Evolutionary conservation across 2,797 vertebrate species (phyloP).

Genomic region (Masticophis lateralis): DNA sequence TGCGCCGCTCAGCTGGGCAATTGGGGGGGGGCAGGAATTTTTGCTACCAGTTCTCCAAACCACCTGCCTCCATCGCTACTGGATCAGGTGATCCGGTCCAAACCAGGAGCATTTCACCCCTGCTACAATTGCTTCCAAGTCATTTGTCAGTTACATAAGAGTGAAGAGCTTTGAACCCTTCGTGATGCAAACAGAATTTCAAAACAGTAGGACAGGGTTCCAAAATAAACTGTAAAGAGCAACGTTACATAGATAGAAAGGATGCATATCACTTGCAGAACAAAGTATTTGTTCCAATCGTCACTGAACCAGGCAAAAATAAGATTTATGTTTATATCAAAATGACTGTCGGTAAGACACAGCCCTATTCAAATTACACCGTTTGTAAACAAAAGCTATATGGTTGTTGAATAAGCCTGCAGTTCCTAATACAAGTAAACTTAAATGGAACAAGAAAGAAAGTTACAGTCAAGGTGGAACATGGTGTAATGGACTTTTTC

Average conservation of each 20-base stretch:
- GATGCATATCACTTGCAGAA: background rate
- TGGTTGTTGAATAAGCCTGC: background rate
- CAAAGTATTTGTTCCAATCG: background rate
- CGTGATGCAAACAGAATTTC: background rate
- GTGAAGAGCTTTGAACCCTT: slow-evolving; percentile 31
- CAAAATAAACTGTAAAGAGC: background rate
- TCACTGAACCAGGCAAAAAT: background rate
- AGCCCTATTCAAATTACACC: background rate
- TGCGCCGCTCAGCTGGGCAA: no score
- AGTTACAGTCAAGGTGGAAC: background rate
- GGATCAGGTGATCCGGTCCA: no score
- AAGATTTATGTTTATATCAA: background rate
- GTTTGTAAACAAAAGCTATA: background rate
- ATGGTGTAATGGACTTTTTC: background rate
- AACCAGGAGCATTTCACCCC: no score
- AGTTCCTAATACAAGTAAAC: background rate
- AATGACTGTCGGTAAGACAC: background rate
- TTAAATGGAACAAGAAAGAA: background rate
- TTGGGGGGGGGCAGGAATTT: no score
- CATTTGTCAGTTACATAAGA: background rate
- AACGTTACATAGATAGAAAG: background rate
- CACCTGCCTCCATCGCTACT: no score
- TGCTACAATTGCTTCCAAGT: background rate
- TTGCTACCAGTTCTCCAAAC: no score
- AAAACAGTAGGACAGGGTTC: background rate